Conservation (phyloP, 2,888 invertebrate genomes). For the Ennomos quercinarius region DNA sequence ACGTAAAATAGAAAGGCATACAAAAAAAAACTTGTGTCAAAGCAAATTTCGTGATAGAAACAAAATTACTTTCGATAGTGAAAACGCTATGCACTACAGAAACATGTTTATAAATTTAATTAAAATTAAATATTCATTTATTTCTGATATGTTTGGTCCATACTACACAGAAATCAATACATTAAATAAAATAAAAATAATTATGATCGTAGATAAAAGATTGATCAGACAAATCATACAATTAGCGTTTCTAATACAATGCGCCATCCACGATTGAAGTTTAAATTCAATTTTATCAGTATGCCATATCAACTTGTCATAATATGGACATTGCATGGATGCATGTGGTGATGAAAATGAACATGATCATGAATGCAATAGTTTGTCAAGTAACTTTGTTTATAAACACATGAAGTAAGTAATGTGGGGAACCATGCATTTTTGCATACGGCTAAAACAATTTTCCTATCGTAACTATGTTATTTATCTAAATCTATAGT, state of each 20-base stretch:
- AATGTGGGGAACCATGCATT: constrained; percentile 78
- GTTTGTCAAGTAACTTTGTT: constrained; percentile 84
- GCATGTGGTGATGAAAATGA: constrained; percentile 55
- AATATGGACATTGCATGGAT: not conserved
- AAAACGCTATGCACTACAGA: constrained; percentile 46
- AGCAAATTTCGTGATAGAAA: constrained; percentile 59
- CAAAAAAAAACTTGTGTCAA: constrained; percentile 55
- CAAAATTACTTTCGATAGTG: constrained; percentile 51
- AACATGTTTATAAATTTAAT: too few relatives aligned
- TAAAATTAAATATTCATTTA: too few relatives aligned
- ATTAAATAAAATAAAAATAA: too few relatives aligned
- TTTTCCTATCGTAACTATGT: constrained; percentile 63
- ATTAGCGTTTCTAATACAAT: constrained; percentile 48
- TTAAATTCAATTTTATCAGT: constrained; percentile 2
- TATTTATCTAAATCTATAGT: constrained; percentile 76
- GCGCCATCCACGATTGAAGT: not conserved
- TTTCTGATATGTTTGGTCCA: too few relatives aligned
- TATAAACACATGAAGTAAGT: constrained; percentile 86
- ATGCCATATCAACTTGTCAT: not conserved
- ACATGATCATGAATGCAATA: constrained; percentile 68
- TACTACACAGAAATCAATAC: too few relatives aligned
- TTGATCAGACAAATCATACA: constrained; percentile 40
- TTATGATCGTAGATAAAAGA: constrained; percentile 44
- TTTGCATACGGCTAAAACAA: constrained; percentile 68
- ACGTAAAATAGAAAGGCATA: constrained; percentile 53